These are phyloP conservation scores for Gymnothorax reevesii DNA, from an alignment of 2,797 vertebrate species.

Conservation along the genomic window DNA sequence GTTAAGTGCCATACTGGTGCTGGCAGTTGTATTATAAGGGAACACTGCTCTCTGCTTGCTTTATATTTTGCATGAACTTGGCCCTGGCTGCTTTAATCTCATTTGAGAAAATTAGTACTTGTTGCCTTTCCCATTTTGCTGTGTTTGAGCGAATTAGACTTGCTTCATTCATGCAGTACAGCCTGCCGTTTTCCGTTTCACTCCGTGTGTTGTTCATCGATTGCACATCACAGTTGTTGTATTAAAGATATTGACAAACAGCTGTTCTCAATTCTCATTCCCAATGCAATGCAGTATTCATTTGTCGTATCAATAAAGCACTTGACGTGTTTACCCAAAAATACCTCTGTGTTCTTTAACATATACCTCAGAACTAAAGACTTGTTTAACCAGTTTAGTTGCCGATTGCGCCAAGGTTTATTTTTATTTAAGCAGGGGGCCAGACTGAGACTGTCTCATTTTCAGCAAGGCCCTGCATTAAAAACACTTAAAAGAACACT, in stretches of 20 bases:
- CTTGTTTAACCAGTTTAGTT: too few species aligned
- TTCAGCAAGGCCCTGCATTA: too few species aligned
- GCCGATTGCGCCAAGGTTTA: too few species aligned
- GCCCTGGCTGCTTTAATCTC: not conserved
- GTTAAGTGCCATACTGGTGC: not conserved
- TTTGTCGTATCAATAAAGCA: conserved; percentile 10
- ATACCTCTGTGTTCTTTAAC: not conserved
- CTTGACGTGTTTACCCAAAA: not conserved
- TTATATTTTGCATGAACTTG: not conserved
- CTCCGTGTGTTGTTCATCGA: not conserved
- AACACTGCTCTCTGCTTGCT: not conserved
- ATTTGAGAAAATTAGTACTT: not conserved
- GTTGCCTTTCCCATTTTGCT: not conserved
- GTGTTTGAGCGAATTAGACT: not conserved
- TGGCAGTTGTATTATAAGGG: not conserved
- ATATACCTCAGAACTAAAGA: not conserved
- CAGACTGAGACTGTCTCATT: too few species aligned
- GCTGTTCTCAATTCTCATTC: too few species aligned
- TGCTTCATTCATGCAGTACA: not conserved
- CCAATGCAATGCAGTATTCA: not conserved
- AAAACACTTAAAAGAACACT: too few species aligned
- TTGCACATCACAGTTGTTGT: not conserved
- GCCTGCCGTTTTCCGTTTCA: not conserved
- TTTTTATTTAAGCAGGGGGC: too few species aligned
- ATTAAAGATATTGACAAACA: not conserved